Conservation (phyloP, 2,797 vertebrate genomes). For the Vultur gryphus region DNA sequence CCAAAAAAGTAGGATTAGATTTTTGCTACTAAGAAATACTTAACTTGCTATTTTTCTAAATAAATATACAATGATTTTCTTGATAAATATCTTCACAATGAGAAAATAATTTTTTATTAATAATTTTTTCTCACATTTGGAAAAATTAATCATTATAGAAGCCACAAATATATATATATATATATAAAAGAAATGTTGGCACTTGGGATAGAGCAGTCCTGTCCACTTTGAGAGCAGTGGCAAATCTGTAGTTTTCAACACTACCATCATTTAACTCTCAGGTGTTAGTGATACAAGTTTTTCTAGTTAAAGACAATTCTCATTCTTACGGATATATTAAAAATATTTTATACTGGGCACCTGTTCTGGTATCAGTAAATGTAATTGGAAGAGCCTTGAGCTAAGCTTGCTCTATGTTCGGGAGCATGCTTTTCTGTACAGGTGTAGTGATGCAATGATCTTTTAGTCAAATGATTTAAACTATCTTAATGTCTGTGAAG, state of each 20-base stretch:
- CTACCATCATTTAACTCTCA: background rate
- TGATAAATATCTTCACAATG: background rate
- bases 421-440: background rate
- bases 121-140: background rate
- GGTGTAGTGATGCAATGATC: background rate
- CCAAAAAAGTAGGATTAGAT: background rate
- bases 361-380: background rate
- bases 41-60: background rate
- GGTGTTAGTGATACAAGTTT: background rate
- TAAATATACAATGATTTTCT: background rate
- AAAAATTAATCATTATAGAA: background rate
- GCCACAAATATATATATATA: background rate
- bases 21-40: background rate
- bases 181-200: background rate
- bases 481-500: background rate
- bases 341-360: background rate
- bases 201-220: background rate
- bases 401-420: background rate
- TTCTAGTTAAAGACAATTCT: background rate
- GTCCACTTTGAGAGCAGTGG: background rate
- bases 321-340: background rate
- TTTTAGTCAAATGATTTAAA: background rate
- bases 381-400: background rate
- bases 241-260: background rate
- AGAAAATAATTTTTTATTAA: background rate